Evolutionary conservation across 2,888 invertebrate genomes (phyloP).

Genomic region (Clanis bilineata): DNA sequence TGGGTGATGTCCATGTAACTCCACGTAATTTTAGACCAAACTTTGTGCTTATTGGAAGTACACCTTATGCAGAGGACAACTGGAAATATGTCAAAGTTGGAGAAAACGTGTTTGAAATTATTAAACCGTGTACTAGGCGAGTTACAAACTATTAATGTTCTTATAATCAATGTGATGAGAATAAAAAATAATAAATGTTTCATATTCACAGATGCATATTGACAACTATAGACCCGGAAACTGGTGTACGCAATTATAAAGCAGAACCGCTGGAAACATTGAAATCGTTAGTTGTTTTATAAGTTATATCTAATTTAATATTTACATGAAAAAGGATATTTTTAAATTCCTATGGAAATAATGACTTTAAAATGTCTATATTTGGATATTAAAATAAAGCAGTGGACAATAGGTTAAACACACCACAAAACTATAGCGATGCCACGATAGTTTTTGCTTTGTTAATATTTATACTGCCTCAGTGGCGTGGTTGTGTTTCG

Average conservation of each 20-base stretch:
- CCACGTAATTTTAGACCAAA: slow-evolving; percentile 86
- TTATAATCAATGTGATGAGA: neutral
- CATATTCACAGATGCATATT: slow-evolving; percentile 82
- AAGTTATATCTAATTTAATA: slow-evolving; percentile 62
- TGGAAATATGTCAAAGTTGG: slow-evolving; percentile 89
- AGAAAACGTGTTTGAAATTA: slow-evolving; percentile 82
- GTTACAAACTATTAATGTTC: neutral
- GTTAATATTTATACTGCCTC: too few species aligned
- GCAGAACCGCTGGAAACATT: slow-evolving; percentile 86
- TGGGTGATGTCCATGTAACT: slow-evolving; percentile 72
- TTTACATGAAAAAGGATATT: too few species aligned
- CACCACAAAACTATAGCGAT: too few species aligned
- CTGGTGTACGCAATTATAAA: slow-evolving; percentile 81
- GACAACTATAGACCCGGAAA: slow-evolving; percentile 86
- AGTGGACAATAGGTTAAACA: too few species aligned
- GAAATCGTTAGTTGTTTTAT: too few species aligned
- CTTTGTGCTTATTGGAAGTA: slow-evolving; percentile 83
- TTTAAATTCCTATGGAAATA: too few species aligned
- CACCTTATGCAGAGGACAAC: slow-evolving; percentile 85
- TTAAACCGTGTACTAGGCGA: slow-evolving; percentile 85
- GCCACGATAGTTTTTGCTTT: too few species aligned
- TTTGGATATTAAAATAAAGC: too few species aligned
- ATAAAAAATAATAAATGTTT: neutral
- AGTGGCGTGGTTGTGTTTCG: too few species aligned
- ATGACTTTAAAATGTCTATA: too few species aligned